A percentile compares a stretch with the other conserved stretches of the same genome.
These are phyloP conservation scores for Sturnus vulgaris DNA, from an alignment of 2,113 vertebrate species.

Conservation along the genomic window DNA sequence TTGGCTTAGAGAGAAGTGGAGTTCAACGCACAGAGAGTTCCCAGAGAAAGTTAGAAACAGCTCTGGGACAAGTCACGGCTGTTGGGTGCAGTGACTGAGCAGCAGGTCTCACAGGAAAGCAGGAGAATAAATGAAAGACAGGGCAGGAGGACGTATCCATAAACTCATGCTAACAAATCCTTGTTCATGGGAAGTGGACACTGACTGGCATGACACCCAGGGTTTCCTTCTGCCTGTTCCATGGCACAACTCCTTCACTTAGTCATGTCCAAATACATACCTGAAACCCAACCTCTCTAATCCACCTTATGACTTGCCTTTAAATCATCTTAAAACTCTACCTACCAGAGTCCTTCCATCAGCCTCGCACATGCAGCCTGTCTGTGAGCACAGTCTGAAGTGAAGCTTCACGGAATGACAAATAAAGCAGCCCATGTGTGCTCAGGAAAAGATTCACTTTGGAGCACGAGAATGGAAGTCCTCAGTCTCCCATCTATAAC, in stretches of 20 bases:
- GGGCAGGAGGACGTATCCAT: background rate
- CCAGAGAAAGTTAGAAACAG: background rate
- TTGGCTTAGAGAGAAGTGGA: background rate
- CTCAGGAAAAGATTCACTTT: background rate
- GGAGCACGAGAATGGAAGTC: background rate
- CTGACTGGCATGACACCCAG: background rate
- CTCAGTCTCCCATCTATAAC: fast-evolving
- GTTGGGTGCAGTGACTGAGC: background rate
- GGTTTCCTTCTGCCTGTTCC: background rate
- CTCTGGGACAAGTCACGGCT: background rate
- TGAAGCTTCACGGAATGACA: background rate
- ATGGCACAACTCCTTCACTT: background rate
- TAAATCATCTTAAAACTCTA: background rate
- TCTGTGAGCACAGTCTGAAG: background rate
- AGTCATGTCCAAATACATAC: fast-evolving
- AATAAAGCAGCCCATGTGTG: background rate
- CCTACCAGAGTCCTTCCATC: background rate
- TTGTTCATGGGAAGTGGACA: background rate
- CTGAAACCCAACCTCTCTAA: background rate
- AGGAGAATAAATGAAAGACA: background rate
- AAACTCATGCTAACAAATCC: background rate
- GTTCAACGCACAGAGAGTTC: background rate
- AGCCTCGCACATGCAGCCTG: background rate
- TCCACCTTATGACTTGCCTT: background rate
- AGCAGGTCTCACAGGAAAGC: background rate